Base-by-base conservation (phyloP, 2,888 invertebrate genomes). In the Callyntrura guangdongensis region DNA sequence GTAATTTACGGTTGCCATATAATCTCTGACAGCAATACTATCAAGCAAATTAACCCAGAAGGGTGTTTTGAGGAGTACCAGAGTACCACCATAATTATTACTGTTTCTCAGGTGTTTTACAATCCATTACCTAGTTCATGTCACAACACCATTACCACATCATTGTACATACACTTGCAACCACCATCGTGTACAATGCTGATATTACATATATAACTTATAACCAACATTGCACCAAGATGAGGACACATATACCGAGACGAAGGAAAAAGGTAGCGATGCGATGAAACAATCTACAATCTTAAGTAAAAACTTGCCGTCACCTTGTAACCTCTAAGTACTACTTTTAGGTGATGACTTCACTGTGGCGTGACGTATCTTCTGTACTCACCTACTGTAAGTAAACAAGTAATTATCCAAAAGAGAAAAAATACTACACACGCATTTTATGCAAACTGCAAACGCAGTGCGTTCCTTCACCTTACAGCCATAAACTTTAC, bases 91-190 rank as follows among this genome's bases (percentile, higher is more conserved):
- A n/a, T 14, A 67, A 67, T 67, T 67, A 27, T 67, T 67, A 20
- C 67, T 14, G 67, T 14, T 67, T 67, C n/a, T 12, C 53, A n/a
- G 64, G 22, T 27, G 27, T 67, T 27, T 67, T 27, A 27, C 67
- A 67, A 36, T 53, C 4, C 49, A 49, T 47, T 47, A 22, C 14
- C 14, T 67, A 27, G 22, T 53, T 77, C 53, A 77, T 77, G 77
- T 77, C 25, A 22, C 5, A 53, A 12, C 20, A 14, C 53, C 22
- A 77, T 77, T 77, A 77, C 36, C 77, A 77, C 36, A 77, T 77
- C 12, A 25, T 27, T 8, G 17, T 22, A 22, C 67, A 67, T 22
- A 22, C 67, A 67, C 22, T 67, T 20, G 4, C 25, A n/a, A 61
- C 61, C 61, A 17, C n/a, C 17, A 61, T 17, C 20, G 36, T 36